These are phyloP conservation scores for Enteromius treurensis DNA, from an alignment of 2,797 vertebrate species.

Conservation along the genomic window DNA sequence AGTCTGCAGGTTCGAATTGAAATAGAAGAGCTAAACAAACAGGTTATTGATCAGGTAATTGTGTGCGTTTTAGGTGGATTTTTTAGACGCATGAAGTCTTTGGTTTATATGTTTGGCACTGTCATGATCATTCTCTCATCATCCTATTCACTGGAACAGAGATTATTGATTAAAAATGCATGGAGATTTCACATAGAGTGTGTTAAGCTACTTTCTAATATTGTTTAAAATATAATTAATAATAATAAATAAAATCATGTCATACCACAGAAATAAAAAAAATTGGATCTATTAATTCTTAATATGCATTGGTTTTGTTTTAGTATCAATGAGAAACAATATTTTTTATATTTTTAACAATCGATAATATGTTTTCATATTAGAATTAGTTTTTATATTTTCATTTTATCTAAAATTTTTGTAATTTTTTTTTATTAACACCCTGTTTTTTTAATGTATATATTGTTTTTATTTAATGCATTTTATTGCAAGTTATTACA, in stretches of 20 bases:
- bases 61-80: not conserved
- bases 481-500: not conserved
- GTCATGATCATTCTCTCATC: not conserved
- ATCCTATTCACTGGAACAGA: not conserved
- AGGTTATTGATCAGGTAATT: not conserved
- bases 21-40: not conserved
- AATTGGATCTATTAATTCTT: not conserved
- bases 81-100: constrained; percentile 1
- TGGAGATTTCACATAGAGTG: not conserved
- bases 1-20: not conserved
- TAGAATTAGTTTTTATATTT: not conserved
- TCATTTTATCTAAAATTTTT: not conserved
- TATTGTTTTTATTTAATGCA: not conserved
- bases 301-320: not conserved
- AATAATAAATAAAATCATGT: not conserved
- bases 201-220: not conserved
- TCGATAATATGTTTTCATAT: not conserved
- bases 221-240: not conserved
- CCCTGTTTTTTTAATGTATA: not conserved
- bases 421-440: not conserved
- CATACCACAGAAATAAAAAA: not conserved
- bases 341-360: not conserved
- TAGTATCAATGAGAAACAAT: not conserved
- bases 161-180: not conserved
- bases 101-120: constrained; percentile 17